Evolutionary conservation across 2,113 vertebrate genomes (phyloP), one percentile per base, ranked within the genome.

Genomic region (Anas platyrhynchos): DNA sequence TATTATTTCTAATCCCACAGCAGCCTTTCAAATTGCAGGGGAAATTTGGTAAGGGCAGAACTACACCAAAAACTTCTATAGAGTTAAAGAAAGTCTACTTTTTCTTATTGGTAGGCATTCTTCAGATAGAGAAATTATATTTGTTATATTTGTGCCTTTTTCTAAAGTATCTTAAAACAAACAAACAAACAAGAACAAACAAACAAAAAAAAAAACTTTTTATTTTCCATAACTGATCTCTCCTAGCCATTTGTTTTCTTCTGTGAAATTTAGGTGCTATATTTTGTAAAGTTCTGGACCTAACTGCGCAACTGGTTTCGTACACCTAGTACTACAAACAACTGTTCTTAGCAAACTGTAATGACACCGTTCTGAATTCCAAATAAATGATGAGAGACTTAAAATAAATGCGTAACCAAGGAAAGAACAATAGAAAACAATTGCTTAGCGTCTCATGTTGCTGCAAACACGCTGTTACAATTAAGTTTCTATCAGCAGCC

Each of bases 341-440:
- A 68, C 61, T 38, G 44, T 31, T 95, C 52, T 67, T 29, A 76
- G 8, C 74, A 80, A 83, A 83, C 32, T 59, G 36, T 34, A 91
- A 58, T 32, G 46, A 88, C 48, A 77, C 36, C 2, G 0, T 46
- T 88, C 22, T 1, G 7, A 88, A 86, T 69, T 63, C 34, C 69
- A 88, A 86, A 78, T n/a, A 75, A 81, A 68, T 41, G 8, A 88
- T 48, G 38, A 61, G 58, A 88, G 32, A 74, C 61, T 86, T 71
- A 68, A 86, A 93, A 92, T 68, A 78, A 83, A 94, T 52, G 29
- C 4, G 56, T 52, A 81, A 55, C 52, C 29, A 78, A 75, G 43
- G 56, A 86, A 88, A 81, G 72, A 88, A 88, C 32, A 94, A 62
- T 61, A 91, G 65, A 81, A 88, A 91, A 91, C 56, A 89, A 82